Conservation (phyloP, 2,113 vertebrate genomes). For the Prochilodus magdalenae region DNA sequence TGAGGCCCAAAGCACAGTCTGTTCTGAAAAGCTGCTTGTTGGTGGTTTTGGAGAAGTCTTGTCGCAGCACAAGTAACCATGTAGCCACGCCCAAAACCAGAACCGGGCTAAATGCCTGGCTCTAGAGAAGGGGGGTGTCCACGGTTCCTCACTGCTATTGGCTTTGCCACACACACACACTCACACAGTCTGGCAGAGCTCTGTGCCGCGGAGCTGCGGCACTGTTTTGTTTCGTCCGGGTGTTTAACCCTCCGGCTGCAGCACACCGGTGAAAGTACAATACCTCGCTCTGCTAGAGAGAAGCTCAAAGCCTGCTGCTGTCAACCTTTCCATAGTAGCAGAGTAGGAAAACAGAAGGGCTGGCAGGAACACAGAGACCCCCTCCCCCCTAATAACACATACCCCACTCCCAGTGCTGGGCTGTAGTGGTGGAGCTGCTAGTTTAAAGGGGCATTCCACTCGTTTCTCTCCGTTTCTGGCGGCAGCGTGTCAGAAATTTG, state of each 20-base stretch:
- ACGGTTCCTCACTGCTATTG: background rate
- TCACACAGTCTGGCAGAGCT: background rate
- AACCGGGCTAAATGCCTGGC: background rate
- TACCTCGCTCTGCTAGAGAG: slow-evolving; percentile 54
- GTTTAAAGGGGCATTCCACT: background rate
- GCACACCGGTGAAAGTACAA: background rate
- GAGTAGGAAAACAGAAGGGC: slow-evolving; percentile 64
- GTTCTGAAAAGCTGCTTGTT: background rate
- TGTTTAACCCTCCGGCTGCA: background rate
- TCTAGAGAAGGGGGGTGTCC: background rate
- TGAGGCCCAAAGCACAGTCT: background rate
- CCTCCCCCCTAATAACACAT: background rate
- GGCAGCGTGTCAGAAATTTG: too few species aligned
- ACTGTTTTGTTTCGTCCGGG: background rate
- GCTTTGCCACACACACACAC: background rate
- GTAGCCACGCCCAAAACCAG: background rate
- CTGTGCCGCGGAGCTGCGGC: background rate
- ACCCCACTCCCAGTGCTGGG: background rate
- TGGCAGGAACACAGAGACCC: slow-evolving; percentile 43
- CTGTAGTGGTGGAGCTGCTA: background rate
- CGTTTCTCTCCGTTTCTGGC: too few species aligned
- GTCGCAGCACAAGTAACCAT: background rate
- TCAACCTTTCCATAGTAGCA: slow-evolving; percentile 73
- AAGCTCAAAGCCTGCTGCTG: slow-evolving; percentile 38
- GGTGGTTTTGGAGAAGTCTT: background rate